A percentile compares a stretch with the other conserved stretches of the same genome.
Evolutionary conservation across 2,113 vertebrate genomes (phyloP).

Genomic region (Rhynchomys soricoides): DNA sequence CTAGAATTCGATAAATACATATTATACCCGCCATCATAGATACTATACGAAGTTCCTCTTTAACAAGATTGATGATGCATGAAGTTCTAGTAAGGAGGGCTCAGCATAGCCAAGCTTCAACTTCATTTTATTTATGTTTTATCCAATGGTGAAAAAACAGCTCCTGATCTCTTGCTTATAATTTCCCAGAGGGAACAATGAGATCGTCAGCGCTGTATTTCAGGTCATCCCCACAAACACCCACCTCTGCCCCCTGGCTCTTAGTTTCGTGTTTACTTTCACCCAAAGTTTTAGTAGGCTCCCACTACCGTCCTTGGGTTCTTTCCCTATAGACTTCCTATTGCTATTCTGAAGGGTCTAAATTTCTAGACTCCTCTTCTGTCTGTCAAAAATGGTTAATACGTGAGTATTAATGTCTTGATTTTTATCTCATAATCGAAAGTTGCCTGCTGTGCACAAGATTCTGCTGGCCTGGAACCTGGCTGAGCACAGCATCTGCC

Average conservation of each 20-base stretch:
- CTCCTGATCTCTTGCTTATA: neutral
- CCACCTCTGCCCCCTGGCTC: neutral
- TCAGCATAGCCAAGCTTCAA: neutral
- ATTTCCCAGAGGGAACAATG: neutral
- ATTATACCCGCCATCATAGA: neutral
- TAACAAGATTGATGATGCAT: neutral
- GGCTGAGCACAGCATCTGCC: conserved; percentile 42
- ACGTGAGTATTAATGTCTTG: conserved; percentile 60
- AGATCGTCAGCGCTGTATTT: neutral
- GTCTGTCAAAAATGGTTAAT: conserved; percentile 72
- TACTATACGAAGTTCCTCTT: neutral
- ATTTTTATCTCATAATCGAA: conserved; percentile 74
- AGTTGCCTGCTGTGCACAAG: conserved; percentile 68
- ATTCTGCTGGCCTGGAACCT: conserved; percentile 36
- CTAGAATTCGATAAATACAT: neutral
- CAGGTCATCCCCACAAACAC: neutral
- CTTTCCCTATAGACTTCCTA: conserved; percentile 9
- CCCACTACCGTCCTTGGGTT: neutral
- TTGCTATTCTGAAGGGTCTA: conserved; percentile 25
- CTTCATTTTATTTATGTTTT: conserved; percentile 41
- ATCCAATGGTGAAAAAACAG: neutral
- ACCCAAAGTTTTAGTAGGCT: neutral
- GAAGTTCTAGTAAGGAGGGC: neutral
- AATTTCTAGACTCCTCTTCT: conserved; percentile 54
- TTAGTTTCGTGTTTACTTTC: conserved; percentile 6